These are phyloP conservation scores for Molossus alvarezi DNA, from an alignment of 2,797 vertebrate genomes.

Conservation along the genomic window DNA sequence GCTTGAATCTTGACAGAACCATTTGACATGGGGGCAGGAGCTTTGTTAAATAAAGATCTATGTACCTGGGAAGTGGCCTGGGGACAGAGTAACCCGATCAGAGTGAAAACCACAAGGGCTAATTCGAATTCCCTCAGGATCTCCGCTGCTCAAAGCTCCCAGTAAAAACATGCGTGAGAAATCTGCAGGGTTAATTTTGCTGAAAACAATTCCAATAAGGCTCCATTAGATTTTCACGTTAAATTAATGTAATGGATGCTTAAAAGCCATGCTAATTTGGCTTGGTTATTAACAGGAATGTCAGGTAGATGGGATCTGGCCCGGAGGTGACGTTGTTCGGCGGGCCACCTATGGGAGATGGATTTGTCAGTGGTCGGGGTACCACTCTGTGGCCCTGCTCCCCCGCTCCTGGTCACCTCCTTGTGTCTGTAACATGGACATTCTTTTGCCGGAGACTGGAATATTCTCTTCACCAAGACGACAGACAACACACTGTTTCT, in stretches of 20 bases:
- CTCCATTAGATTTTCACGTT: slow-evolving; percentile 89
- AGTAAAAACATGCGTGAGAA: slow-evolving; percentile 91
- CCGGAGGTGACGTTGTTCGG: slow-evolving; percentile 75
- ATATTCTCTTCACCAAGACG: slow-evolving; percentile 28
- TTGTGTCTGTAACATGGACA: slow-evolving; percentile 36
- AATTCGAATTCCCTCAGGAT: slow-evolving; percentile 88
- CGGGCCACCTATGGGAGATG: slow-evolving; percentile 61
- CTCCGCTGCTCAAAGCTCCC: slow-evolving; percentile 86
- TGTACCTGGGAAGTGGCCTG: not conserved
- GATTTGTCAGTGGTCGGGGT: slow-evolving; percentile 55
- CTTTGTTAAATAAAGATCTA: slow-evolving; percentile 65
- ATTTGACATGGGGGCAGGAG: not conserved
- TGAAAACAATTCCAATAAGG: slow-evolving; percentile 88
- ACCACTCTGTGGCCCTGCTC: not conserved
- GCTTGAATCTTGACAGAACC: not conserved
- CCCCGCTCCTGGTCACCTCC: not conserved
- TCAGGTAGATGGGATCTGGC: slow-evolving; percentile 89
- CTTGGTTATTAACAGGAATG: slow-evolving; percentile 88
- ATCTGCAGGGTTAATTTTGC: slow-evolving; percentile 91
- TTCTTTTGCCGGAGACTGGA: slow-evolving; percentile 54
- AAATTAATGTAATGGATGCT: slow-evolving; percentile 91
- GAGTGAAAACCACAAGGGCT: slow-evolving; percentile 70
- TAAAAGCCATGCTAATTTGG: slow-evolving; percentile 92
- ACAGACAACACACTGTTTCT: slow-evolving; percentile 1
- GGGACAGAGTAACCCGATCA: not conserved